Percentiles rank a stretch among this genome's conserved stretches.
phyloP scores from a whole-genome alignment of 2,113 vertebrate genomes.

The Ceyx cyanopectus region DNA sequence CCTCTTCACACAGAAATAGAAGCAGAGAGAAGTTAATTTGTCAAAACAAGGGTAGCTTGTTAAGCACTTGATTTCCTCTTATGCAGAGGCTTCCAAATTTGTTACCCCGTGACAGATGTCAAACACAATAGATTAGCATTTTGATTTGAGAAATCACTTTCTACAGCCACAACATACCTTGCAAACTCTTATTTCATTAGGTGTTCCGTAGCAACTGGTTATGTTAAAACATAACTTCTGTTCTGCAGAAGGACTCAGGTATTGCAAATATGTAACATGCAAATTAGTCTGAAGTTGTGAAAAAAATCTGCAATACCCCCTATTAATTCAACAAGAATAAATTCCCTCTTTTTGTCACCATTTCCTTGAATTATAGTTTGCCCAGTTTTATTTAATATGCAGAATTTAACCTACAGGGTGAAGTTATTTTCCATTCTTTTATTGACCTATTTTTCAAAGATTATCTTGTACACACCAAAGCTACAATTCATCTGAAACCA shows the following conservation, averaged over 20 bases:
- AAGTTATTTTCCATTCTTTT: neutral
- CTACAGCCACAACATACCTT: neutral
- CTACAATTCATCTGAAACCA: neutral
- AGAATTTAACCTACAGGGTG: neutral
- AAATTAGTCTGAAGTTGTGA: neutral
- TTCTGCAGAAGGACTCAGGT: neutral
- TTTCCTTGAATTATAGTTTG: neutral
- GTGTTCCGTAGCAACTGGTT: neutral
- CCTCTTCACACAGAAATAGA: constrained; percentile 22
- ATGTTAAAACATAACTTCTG: neutral
- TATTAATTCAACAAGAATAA: neutral
- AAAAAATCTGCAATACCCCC: neutral
- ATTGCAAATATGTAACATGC: neutral
- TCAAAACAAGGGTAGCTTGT: neutral
- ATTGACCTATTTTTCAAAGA: neutral
- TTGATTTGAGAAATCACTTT: neutral
- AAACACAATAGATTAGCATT: neutral
- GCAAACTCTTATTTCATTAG: neutral
- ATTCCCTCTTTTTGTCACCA: neutral
- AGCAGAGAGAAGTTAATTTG: neutral
- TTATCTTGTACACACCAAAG: neutral
- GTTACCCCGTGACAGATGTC: neutral
- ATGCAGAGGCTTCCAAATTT: neutral
- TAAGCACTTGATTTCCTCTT: neutral
- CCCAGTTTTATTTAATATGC: neutral